These are phyloP conservation scores for Arizona elegans DNA, from an alignment of 2,113 vertebrate genomes.

Conservation along the genomic window DNA sequence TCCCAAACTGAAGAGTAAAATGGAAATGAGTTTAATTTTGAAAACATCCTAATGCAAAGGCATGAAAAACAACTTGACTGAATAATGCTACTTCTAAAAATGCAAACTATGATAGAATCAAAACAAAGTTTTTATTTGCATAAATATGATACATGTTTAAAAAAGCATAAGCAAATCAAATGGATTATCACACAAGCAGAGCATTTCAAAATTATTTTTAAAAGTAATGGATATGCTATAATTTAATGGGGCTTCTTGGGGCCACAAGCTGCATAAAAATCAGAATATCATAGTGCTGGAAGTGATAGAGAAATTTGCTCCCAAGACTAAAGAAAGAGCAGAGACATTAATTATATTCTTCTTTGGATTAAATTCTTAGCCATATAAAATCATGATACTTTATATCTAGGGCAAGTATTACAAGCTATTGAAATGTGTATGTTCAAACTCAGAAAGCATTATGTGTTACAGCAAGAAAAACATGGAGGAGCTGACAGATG, in stretches of 20 bases:
- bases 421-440: background rate
- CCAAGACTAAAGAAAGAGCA: background rate
- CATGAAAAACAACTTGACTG: conserved; percentile 33
- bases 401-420: background rate
- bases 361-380: background rate
- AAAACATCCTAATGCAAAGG: conserved; percentile 27
- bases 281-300: background rate
- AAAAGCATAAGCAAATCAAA: conserved; percentile 33
- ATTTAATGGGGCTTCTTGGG: background rate
- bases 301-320: background rate
- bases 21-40: conserved; percentile 27
- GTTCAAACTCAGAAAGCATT: background rate
- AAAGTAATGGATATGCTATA: background rate
- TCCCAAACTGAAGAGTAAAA: conserved; percentile 19
- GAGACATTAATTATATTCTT: background rate
- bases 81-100: conserved; percentile 30
- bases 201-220: conserved; percentile 5
- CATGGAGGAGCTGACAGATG: background rate
- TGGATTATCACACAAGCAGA: conserved; percentile 28
- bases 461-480: background rate
- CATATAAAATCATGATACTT: background rate
- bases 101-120: conserved; percentile 24
- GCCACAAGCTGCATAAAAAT: background rate
- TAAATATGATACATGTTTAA: conserved; percentile 21
- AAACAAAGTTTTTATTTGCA: conserved; percentile 32